A percentile compares a stretch with the other conserved stretches of the same genome.
Conservation (phyloP, 2,797 vertebrate species). For the Sphenopsis melanotis region DNA sequence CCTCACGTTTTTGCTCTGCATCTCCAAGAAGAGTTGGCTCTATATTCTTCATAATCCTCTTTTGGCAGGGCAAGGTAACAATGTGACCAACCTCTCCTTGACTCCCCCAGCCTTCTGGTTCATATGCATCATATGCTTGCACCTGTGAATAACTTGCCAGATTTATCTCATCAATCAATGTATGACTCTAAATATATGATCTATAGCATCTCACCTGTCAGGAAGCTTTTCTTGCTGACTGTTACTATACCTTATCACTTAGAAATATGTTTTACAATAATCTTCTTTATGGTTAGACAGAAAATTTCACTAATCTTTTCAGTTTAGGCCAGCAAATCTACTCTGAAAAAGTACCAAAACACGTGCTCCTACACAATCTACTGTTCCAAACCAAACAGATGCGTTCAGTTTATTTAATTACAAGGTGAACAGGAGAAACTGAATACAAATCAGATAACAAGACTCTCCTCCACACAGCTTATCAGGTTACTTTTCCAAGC, state of each 20-base stretch:
- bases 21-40: background rate
- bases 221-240: background rate
- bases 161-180: background rate
- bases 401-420: background rate
- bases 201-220: background rate
- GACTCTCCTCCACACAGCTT: background rate
- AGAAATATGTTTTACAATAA: background rate
- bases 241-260: background rate
- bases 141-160: background rate
- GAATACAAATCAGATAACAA: background rate
- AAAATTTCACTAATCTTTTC: background rate
- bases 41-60: background rate
- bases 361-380: background rate
- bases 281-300: background rate
- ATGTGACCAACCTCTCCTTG: accelerated
- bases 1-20: background rate
- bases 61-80: background rate
- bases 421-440: background rate
- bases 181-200: background rate
- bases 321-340: background rate
- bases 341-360: background rate
- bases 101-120: background rate
- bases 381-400: background rate
- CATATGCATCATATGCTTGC: background rate
- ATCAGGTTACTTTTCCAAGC: background rate